Evolutionary conservation across 2,888 invertebrate genomes (phyloP).

Genomic region (Pimpla rufipes): DNA sequence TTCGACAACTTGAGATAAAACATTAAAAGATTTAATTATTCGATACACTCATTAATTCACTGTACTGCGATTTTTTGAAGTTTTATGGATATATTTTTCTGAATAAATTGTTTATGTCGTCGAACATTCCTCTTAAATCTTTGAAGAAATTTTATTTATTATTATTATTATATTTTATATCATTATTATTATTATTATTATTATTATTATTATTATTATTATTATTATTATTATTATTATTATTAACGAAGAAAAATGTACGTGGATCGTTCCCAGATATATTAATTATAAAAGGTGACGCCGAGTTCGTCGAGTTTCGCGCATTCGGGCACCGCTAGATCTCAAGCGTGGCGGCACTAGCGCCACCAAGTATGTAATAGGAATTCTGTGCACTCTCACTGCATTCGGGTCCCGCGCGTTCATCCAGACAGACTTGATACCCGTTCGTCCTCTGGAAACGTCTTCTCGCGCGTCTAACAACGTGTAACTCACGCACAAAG

Average conservation of each 20-base stretch:
- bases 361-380: constrained; percentile 38
- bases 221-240: neutral
- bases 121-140: neutral
- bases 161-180: too few species aligned
- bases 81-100: neutral
- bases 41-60: too few species aligned
- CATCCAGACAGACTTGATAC: constrained; percentile 31
- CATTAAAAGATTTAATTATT: too few species aligned
- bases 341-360: constrained; percentile 23
- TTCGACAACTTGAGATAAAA: too few species aligned
- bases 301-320: constrained; percentile 20
- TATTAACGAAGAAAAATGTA: neutral
- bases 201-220: neutral
- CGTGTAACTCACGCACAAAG: neutral
- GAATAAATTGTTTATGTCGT: neutral
- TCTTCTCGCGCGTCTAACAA: constrained; percentile 2
- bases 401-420: constrained; percentile 50
- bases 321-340: constrained; percentile 26
- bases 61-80: neutral
- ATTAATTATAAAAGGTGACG: constrained; percentile 8
- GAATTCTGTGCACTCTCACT: constrained; percentile 28
- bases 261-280: neutral
- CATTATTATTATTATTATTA: neutral
- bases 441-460: constrained; percentile 10
- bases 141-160: neutral